Base-by-base conservation (phyloP, 2,113 vertebrate species). In the Phrynosoma blainvillii region DNA sequence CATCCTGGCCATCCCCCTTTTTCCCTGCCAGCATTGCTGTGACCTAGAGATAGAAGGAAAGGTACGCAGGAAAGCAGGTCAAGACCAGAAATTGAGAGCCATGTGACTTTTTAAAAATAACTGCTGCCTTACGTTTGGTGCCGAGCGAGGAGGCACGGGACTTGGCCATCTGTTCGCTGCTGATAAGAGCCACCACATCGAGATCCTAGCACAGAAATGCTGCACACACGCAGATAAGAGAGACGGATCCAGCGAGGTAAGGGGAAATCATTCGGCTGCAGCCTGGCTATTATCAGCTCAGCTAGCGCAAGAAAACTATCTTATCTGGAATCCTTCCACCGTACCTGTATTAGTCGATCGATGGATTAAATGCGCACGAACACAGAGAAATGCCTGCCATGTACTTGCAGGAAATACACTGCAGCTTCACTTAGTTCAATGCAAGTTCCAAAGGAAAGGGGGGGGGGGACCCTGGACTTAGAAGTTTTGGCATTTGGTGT, bases 41-140 rank as follows among this genome's bases (percentile, higher is more conserved):
- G 32, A 40, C 70, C 25, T 54, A 20, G 52, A 21, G 27, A 11
- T 36, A n/a, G 10, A 36, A 30, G 11, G 27, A 71, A 71, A 84
- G 16, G 42, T 36, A 14, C 36, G 40, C 70, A 75, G 18, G n/a
- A 13, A 84, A 74, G n/a, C 11, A 14, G 52, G 71, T 27, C 54
- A 59, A 27, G 25, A 21, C 40, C 52, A 21, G 42, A 20, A n/a
- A 52, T 56, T 54, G 68, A 36, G 54, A 56, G 73, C 47, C 82
- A 84, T 18, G 52, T 75, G 30, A 14, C 20, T 59, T 84, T 54
- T 75, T 40, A 84, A 84, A 84, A 84, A 84, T 75, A 84, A 59
- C 71, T 6, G 1, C n/a, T 56, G 68, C 82, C 5, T 32, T 56
- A 54, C n/a, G 9, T 74, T 56, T 54, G 82, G 73, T 59, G 71